Evolutionary conservation across 1,140 invertebrate genomes (phyloP), one percentile per base, ranked within the genome.

Genomic region (Drosophila insularis): DNA sequence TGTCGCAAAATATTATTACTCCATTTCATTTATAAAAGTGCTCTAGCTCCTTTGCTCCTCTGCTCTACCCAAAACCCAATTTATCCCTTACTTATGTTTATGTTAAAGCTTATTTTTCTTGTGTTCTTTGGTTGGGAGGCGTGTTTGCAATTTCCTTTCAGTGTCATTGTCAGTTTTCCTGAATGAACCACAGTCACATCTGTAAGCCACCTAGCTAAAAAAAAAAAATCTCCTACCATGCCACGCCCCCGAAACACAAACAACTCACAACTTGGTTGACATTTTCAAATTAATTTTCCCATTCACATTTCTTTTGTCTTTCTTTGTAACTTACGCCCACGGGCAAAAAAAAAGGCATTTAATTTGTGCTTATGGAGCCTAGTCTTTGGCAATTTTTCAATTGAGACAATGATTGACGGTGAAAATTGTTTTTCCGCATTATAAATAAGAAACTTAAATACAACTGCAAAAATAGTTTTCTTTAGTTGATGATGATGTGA

Each of bases 1-100:
- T 89, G 84, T 89, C 80, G 60, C 77, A 89, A 89, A 89, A 89
- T 89, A 89, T 89, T 89, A 89, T 89, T 89, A 89, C 85, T 89
- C 84, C 85, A 89, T 89, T 89, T 89, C 84, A 89, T 89, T 89
- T 89, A 89, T 85, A 89, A 89, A 73, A 89, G 84, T 89, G 82
- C 81, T 35, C 53, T 46, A 17, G 23, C 43, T 23, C 54, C 55
- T n/a, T 13, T 17, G 17, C 43, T 19, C n/a, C 43, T 46, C 14
- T 19, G 14, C 43, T 19, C 19, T 11, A 17, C 14, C 58, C n/a
- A 27, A 27, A 27, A 27, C 39, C 32, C 21, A 2, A 43, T 27
- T 31, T 32, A 4, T 17, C 14, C 14, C 14, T 3, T 46, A 46
- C 17, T 50, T 21, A 50, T 50, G 43, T 50, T 50, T 50, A 50